A percentile compares a stretch with the other conserved stretches of the same genome.
phyloP scores from a whole-genome alignment of 2,797 vertebrate genomes.

The Rhinogobio ventralis region DNA sequence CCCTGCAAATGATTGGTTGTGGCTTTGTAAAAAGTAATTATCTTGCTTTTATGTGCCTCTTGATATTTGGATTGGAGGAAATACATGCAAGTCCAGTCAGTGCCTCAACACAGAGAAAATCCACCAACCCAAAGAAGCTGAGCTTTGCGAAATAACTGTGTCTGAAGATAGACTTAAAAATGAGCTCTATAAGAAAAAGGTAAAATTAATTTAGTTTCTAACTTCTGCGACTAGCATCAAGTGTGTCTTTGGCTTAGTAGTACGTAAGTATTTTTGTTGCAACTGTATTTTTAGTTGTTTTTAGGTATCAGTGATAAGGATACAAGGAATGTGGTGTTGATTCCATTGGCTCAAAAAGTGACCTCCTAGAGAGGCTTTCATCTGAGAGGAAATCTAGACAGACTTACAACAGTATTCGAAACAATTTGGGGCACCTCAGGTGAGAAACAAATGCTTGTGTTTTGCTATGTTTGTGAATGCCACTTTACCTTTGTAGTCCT shows the following conservation, averaged over 20 bases:
- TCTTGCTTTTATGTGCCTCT: neutral
- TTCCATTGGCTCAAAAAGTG: neutral
- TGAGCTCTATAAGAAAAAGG: slow-evolving; percentile 16
- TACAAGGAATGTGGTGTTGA: slow-evolving; percentile 13
- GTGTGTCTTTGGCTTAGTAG: no score
- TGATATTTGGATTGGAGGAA: neutral
- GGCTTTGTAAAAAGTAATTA: slow-evolving; percentile 2
- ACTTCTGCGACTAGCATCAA: neutral
- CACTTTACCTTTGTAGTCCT: no score
- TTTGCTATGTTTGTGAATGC: no score
- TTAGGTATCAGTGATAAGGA: neutral
- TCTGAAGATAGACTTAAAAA: slow-evolving; percentile 3
- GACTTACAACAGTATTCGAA: neutral
- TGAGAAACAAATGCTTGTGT: no score
- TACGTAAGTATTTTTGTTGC: no score
- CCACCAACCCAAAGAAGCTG: slow-evolving; percentile 10
- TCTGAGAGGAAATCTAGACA: slow-evolving; percentile 26
- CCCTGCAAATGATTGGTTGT: slow-evolving; percentile 5
- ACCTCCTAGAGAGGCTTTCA: slow-evolving; percentile 1
- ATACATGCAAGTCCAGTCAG: neutral
- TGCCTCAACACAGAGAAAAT: slow-evolving; percentile 23
- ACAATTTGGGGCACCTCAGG: no score
- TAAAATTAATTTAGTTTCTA: no score
- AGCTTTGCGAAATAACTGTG: neutral
- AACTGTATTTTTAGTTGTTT: no score